A percentile compares a stretch with the other conserved stretches of the same genome.
Conservation (phyloP, 2,888 invertebrate species). For the Danaus chrysippus region DNA sequence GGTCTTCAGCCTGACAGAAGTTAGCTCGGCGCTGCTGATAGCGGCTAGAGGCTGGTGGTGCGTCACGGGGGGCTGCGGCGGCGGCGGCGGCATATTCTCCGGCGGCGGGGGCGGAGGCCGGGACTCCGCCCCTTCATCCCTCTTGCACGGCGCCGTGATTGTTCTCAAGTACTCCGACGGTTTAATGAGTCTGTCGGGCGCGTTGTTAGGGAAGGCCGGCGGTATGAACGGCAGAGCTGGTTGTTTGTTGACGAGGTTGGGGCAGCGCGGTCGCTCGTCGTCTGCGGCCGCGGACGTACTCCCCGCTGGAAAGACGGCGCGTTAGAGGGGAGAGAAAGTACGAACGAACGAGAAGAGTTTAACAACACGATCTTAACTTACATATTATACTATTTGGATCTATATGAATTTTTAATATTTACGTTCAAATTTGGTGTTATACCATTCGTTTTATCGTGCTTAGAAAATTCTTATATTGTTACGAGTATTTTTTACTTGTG, state of each 20-base stretch:
- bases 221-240: slow-evolving; percentile 93
- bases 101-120: slow-evolving; percentile 76
- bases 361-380: neutral
- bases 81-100: slow-evolving; percentile 55
- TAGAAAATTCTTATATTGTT: no score
- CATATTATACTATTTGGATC: slow-evolving; percentile 6
- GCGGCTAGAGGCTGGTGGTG: slow-evolving; percentile 88
- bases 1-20: slow-evolving; percentile 88
- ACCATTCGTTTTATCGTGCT: no score
- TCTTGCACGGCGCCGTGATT: slow-evolving; percentile 83
- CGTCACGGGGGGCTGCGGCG: slow-evolving; percentile 54
- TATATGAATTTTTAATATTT: neutral
- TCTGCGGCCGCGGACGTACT: slow-evolving; percentile 71
- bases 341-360: slow-evolving; percentile 26
- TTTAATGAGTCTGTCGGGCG: slow-evolving; percentile 91
- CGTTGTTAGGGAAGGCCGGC: slow-evolving; percentile 90
- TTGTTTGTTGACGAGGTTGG: slow-evolving; percentile 90
- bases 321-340: slow-evolving; percentile 67
- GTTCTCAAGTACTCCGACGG: slow-evolving; percentile 95
- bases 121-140: slow-evolving; percentile 80
- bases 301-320: slow-evolving; percentile 59
- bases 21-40: slow-evolving; percentile 92
- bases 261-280: slow-evolving; percentile 76
- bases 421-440: no score
- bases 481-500: no score